Percentiles rank a stretch among this genome's conserved stretches.
Conservation (phyloP, 2,888 invertebrate species). For the Sinhomidia bicolor region DNA sequence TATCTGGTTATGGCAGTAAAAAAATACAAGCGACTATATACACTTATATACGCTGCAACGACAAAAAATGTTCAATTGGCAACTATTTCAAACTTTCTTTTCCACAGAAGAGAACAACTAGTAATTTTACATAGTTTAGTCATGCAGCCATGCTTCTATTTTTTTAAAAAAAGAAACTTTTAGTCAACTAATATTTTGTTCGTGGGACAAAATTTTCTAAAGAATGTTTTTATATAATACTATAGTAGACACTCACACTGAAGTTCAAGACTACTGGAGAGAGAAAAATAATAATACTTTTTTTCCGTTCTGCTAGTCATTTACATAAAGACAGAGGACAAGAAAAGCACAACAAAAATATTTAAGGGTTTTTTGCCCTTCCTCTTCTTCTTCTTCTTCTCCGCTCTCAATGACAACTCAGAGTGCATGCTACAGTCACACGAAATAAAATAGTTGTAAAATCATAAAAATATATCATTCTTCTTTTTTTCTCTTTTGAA, state of each 20-base stretch:
- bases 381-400: neutral
- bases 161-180: too few species aligned
- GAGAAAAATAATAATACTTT: too few species aligned
- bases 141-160: too few species aligned
- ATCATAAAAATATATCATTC: neutral
- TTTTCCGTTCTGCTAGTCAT: neutral
- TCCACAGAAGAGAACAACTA: too few species aligned
- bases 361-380: neutral
- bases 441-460: neutral
- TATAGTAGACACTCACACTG: too few species aligned
- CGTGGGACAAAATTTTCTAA: too few species aligned
- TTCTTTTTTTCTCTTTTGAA: neutral
- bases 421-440: neutral
- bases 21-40: slow-evolving; percentile 10
- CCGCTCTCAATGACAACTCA: neutral
- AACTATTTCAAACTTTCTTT: too few species aligned
- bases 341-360: neutral
- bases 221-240: too few species aligned
- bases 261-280: neutral
- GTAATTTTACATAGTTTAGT: too few species aligned
- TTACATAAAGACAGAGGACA: neutral
- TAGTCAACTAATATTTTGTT: too few species aligned
- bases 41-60: too few species aligned
- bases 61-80: too few species aligned
- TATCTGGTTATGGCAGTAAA: slow-evolving; percentile 27